Base-by-base conservation (phyloP, 2,888 invertebrate genomes). In the Drosophila prostipennis region DNA sequence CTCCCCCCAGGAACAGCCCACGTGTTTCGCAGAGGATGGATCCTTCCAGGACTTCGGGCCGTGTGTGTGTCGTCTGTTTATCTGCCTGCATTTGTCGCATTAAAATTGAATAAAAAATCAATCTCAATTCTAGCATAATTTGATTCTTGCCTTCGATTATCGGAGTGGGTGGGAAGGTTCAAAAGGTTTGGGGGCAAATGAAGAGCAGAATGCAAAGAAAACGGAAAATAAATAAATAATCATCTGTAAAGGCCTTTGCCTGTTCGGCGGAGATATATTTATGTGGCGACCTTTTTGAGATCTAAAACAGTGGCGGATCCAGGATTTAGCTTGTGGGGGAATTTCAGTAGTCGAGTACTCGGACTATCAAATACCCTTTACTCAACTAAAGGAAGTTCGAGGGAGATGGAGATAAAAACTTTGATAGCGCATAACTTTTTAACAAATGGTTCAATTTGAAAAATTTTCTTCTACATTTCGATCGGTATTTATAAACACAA, bases 71-170 rank as follows among this genome's bases (percentile, higher is more conserved):
- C 73, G 86, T 80, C 77, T 88, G 84, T 88, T 89, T 88, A 88
- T 83, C 80, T 86, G 83, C 88, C 83, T 88, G 78, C 88, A 84
- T 89, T 89, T 89, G 87, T 89, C 85, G 89, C 85, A 90, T 91
- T 90, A 90, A 90, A 90, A 90, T 90, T 90, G 91, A 90, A 90
- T 91, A 90, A 91, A 90, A 90, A 90, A 90, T 91, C 90, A 90
- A 90, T 90, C 91, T 90, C 90, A 90, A 90, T 90, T 90, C 88
- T 89, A 88, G 80, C 86, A 91, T 90, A 90, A 90, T 90, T 91
- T 80, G 90, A 90, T 89, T 89, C 78, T 74, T 84, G 87, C 76
- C 83, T 74, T 80, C 87, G 89, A 88, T 89, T 85, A 85, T 83
- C 45, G 39, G 52, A n/a, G 57, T 52, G 48, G 49, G 40, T 26